phyloP scores from a whole-genome alignment of 2,888 invertebrate genomes.

The Zonitis immaculata region DNA sequence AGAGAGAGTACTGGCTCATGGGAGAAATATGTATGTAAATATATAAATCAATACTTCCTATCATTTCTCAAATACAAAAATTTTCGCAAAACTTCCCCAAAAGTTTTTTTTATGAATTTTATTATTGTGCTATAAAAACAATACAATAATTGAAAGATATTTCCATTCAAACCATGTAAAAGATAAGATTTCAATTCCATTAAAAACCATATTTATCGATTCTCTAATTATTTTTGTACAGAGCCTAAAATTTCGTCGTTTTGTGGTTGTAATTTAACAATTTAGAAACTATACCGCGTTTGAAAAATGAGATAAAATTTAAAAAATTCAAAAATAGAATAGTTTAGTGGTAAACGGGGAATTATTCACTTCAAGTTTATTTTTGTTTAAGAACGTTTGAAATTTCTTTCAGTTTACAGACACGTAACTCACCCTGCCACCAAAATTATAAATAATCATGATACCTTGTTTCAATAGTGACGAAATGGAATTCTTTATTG shows the following conservation, averaged over 20 bases:
- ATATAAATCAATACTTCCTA: slow-evolving; percentile 23
- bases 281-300: background rate
- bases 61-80: slow-evolving; percentile 9
- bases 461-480: background rate
- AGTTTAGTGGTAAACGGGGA: slow-evolving; percentile 9
- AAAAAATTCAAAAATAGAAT: slow-evolving; percentile 6
- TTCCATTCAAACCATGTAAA: too few relatives aligned
- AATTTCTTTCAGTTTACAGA: slow-evolving; percentile 4
- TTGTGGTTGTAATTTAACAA: too few relatives aligned
- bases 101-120: background rate
- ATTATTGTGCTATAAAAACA: background rate
- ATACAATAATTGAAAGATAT: background rate
- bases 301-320: background rate
- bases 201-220: too few relatives aligned
- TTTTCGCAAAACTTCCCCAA: background rate
- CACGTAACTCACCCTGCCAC: slow-evolving; percentile 3
- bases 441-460: slow-evolving; percentile 4
- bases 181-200: too few relatives aligned
- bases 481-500: background rate
- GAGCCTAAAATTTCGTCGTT: too few relatives aligned
- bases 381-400: slow-evolving; percentile 7
- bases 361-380: slow-evolving; percentile 7
- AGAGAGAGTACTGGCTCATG: slow-evolving; percentile 22
- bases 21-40: slow-evolving; percentile 28
- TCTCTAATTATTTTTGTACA: too few relatives aligned